These are phyloP conservation scores for Diploptera punctata DNA, from an alignment of 2,888 invertebrate genomes.

Conservation along the genomic window DNA sequence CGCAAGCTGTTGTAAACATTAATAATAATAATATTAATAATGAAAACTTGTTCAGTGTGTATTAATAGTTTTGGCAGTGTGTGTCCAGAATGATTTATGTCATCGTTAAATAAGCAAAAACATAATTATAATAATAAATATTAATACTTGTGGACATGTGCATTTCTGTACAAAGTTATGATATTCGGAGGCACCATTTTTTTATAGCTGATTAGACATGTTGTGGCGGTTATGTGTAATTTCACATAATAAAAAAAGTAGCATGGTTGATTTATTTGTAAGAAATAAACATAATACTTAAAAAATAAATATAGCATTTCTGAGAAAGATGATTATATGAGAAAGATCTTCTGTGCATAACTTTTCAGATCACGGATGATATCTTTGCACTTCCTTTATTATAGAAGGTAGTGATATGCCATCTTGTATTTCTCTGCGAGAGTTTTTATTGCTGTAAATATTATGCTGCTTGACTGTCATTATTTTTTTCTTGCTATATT, in stretches of 20 bases:
- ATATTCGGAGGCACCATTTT: slow-evolving; percentile 38
- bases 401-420: slow-evolving; percentile 19
- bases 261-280: slow-evolving; percentile 36
- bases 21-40: slow-evolving; percentile 28
- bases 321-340: slow-evolving; percentile 26
- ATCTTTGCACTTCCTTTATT: slow-evolving; percentile 28
- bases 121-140: slow-evolving; percentile 33
- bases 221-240: slow-evolving; percentile 40
- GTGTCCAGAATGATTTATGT: slow-evolving; percentile 36
- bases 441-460: slow-evolving; percentile 38
- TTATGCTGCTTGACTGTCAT: slow-evolving; percentile 36
- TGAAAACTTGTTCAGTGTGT: slow-evolving; percentile 34
- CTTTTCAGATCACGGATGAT: slow-evolving; percentile 21
- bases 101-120: slow-evolving; percentile 37
- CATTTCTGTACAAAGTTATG: slow-evolving; percentile 42
- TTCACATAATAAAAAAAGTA: slow-evolving; percentile 31
- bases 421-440: slow-evolving; percentile 34
- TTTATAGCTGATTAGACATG: slow-evolving; percentile 38
- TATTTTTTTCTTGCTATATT: slow-evolving; percentile 35
- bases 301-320: slow-evolving; percentile 4
- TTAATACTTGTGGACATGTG: slow-evolving; percentile 42
- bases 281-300: slow-evolving; percentile 35
- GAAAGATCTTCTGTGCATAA: slow-evolving; percentile 25
- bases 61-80: slow-evolving; percentile 34
- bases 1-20: slow-evolving; percentile 22